phyloP scores from a whole-genome alignment of 2,888 invertebrate genomes.

The Chaetogeoica ovagalla region DNA sequence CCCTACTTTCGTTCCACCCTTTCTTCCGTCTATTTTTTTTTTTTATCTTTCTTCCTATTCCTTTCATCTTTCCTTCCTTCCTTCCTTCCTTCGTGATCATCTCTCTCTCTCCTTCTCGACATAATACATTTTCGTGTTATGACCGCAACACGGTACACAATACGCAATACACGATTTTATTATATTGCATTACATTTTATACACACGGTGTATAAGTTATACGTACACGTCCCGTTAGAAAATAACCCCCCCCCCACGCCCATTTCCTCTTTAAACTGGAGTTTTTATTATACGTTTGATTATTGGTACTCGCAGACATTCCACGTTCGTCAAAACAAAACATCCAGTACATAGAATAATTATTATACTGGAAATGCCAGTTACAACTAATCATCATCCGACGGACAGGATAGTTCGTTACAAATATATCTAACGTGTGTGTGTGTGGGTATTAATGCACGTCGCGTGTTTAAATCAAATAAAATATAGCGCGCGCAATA shows the following conservation, averaged over 20 bases:
- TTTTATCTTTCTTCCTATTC: not conserved
- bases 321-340: conserved; percentile 16
- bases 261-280: too few species aligned
- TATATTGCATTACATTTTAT: not conserved
- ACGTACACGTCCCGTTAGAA: conserved; percentile 22
- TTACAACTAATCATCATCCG: conserved; percentile 11
- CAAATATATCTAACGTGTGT: not conserved
- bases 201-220: not conserved
- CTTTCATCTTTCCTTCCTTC: too few species aligned
- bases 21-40: too few species aligned
- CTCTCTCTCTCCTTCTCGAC: too few species aligned
- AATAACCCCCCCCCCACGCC: not conserved
- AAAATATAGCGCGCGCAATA: too few species aligned
- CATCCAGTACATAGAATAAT: not conserved
- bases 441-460: not conserved
- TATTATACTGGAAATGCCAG: not conserved
- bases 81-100: too few species aligned
- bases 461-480: not conserved
- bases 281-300: conserved; percentile 5
- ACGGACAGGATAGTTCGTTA: not conserved
- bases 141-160: not conserved
- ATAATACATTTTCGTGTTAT: not conserved
- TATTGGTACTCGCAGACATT: too few species aligned
- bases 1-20: not conserved
- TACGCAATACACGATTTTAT: conserved; percentile 1